These are phyloP conservation scores for Stichopus chloronotus DNA, from an alignment of 35 echinoderm and acorn worm species.

Conservation along the genomic window DNA sequence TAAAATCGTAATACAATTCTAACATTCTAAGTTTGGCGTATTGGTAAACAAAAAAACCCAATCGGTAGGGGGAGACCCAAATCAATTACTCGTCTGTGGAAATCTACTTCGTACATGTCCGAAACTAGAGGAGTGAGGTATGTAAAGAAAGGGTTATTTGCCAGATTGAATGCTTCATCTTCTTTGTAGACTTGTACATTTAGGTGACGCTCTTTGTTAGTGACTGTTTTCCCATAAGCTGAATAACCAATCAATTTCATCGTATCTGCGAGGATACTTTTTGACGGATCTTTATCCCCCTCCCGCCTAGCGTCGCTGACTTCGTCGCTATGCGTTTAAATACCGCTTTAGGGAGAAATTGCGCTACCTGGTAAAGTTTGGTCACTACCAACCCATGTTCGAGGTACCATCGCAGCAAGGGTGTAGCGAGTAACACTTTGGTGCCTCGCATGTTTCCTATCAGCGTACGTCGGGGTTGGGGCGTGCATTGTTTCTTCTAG, in stretches of 20 bases:
- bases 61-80: conserved; percentile 64
- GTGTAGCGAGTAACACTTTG: conserved; percentile 52
- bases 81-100: conserved; percentile 10
- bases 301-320: conserved; percentile 20
- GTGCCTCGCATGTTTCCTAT: conserved; percentile 49
- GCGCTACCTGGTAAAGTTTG: conserved; percentile 22
- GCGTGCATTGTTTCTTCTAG: not conserved
- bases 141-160: conserved; percentile 53
- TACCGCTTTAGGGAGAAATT: conserved; percentile 48
- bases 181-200: conserved; percentile 22
- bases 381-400: conserved; percentile 22
- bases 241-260: conserved; percentile 69
- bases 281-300: conserved; percentile 59
- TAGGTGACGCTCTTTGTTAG: conserved; percentile 57
- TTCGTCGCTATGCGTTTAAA: conserved; percentile 32
- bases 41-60: conserved; percentile 2
- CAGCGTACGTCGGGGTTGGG: conserved; percentile 20
- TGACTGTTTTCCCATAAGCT: conserved; percentile 59
- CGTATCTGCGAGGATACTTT: conserved; percentile 64
- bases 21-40: conserved; percentile 45
- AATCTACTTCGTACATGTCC: conserved; percentile 38
- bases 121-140: not conserved
- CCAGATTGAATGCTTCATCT: not conserved
- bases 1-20: conserved; percentile 7
- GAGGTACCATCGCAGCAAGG: not conserved